Evolutionary conservation across 2,797 vertebrate genomes (phyloP).

Genomic region (Prunella strophiata): DNA sequence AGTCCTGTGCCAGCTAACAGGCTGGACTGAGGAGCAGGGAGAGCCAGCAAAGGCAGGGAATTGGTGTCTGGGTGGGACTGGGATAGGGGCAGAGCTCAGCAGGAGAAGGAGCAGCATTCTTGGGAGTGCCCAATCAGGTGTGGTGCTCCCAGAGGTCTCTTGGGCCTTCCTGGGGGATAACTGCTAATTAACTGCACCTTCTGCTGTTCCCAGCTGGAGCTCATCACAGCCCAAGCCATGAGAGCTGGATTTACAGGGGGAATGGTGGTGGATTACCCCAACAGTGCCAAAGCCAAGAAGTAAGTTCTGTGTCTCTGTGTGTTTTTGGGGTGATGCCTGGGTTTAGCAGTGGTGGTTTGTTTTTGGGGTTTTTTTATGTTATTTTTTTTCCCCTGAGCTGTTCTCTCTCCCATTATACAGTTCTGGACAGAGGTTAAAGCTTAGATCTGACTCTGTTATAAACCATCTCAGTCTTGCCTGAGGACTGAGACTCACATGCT

Average conservation of each 20-base stretch:
- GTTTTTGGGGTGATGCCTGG: neutral
- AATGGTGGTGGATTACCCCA: slow-evolving; percentile 96
- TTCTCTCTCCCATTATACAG: neutral
- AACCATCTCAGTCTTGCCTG: neutral
- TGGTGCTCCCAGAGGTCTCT: neutral
- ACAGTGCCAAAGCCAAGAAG: slow-evolving; percentile 98
- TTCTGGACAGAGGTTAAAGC: neutral
- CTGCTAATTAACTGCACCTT: neutral
- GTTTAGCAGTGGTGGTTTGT: neutral
- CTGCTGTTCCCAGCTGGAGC: slow-evolving; percentile 84
- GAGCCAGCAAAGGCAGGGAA: neutral
- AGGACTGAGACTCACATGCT: neutral
- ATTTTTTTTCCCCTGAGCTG: neutral
- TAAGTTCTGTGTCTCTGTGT: slow-evolving; percentile 68
- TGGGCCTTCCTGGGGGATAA: neutral
- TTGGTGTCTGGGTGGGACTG: neutral
- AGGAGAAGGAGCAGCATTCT: neutral
- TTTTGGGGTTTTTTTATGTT: rapidly evolving
- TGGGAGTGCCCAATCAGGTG: neutral
- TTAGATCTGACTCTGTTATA: neutral
- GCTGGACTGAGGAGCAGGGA: neutral
- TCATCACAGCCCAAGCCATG: slow-evolving; percentile 94
- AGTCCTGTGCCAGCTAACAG: neutral
- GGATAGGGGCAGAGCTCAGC: neutral
- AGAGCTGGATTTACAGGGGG: slow-evolving; percentile 93